Percentiles rank a stretch among this genome's conserved stretches.
Conservation (phyloP, 2,888 invertebrate genomes). For the Drosophila pseudotalamancana region DNA sequence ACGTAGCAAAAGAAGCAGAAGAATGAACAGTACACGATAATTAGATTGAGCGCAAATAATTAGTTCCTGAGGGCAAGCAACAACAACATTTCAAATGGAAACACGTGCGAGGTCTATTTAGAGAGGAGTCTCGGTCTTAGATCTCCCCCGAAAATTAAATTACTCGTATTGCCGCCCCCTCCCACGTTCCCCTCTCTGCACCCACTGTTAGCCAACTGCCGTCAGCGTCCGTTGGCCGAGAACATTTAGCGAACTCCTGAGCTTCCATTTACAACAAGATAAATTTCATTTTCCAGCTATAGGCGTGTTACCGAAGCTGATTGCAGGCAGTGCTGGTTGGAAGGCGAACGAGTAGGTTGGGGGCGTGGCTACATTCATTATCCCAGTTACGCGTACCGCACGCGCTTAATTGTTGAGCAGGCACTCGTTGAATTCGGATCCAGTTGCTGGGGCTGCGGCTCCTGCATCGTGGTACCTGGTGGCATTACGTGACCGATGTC, state of each 20-base stretch:
- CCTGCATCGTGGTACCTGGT: conserved; percentile 9
- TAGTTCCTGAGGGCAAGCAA: conserved; percentile 4
- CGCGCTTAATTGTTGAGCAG: conserved; percentile 45
- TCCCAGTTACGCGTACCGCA: conserved; percentile 15
- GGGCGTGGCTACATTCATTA: conserved; percentile 32
- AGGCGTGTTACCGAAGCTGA: conserved; percentile 11
- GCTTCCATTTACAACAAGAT: conserved; percentile 39
- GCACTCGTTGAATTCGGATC: conserved; percentile 1
- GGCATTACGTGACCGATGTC: conserved; percentile 33
- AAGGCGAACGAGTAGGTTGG: neutral
- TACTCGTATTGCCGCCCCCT: conserved; percentile 4
- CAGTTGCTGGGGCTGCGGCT: conserved; percentile 2
- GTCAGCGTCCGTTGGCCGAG: neutral
- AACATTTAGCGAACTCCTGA: conserved; percentile 19
- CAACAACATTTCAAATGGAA: conserved; percentile 17
- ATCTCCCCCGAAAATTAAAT: conserved; percentile 26
- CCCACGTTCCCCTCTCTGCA: neutral
- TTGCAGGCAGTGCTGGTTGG: conserved; percentile 16
- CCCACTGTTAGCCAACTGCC: conserved; percentile 10
- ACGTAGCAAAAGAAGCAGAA: conserved; percentile 27
- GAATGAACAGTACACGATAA: conserved; percentile 16
- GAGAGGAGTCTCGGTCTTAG: neutral
- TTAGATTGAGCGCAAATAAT: conserved; percentile 20
- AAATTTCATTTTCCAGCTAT: conserved; percentile 38
- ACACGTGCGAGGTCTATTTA: conserved; percentile 40